Percentiles rank a stretch among this genome's conserved stretches.
Evolutionary conservation across 2,797 vertebrate genomes (phyloP).

Genomic region (Spondyliosoma cantharus): DNA sequence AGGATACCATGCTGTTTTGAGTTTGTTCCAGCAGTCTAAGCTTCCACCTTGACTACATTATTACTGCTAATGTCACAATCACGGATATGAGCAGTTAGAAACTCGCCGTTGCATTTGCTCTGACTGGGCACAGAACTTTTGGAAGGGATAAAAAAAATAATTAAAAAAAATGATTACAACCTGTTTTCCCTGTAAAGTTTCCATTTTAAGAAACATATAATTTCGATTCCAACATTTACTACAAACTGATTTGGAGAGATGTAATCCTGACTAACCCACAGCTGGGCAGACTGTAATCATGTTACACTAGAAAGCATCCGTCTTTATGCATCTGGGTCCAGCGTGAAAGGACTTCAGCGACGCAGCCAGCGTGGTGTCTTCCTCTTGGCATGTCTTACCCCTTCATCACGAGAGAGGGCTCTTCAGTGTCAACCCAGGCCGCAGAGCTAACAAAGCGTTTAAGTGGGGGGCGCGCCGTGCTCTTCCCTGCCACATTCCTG

Average conservation of each 20-base stretch:
- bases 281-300: neutral
- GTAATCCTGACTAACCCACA: neutral
- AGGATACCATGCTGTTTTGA: neutral
- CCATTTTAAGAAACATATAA: neutral
- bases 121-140: neutral
- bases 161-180: neutral
- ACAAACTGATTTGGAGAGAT: neutral
- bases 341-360: neutral
- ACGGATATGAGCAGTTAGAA: neutral
- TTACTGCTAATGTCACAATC: neutral
- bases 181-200: neutral
- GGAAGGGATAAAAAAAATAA: too few relatives aligned
- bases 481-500: conserved; percentile 89
- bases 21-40: neutral
- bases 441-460: conserved; percentile 92
- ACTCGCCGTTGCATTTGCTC: neutral
- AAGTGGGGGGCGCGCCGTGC: conserved; percentile 86
- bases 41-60: neutral
- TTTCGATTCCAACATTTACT: neutral
- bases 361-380: conserved; percentile 28
- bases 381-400: conserved; percentile 86
- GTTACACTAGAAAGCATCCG: conserved; percentile 39
- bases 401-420: conserved; percentile 83
- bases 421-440: conserved; percentile 89
- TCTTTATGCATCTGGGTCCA: conserved; percentile 56